Evolutionary conservation across 2,113 vertebrate genomes (phyloP), one percentile per base, ranked within the genome.

Genomic region (Grammomys dolichurus): DNA sequence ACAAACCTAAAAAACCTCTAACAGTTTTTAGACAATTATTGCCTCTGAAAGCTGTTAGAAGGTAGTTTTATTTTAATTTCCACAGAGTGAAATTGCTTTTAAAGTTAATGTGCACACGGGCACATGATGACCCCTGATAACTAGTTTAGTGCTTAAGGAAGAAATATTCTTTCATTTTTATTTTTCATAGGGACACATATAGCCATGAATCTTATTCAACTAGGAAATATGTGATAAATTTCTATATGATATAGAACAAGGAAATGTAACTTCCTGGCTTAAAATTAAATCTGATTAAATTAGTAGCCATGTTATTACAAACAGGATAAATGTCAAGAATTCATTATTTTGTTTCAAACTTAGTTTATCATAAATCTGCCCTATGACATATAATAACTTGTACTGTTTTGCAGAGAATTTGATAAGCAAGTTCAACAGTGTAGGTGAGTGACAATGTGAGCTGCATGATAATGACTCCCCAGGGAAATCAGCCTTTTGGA

Each of bases 291-390:
- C 85, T 70, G 3, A 86, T 95, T 80, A 97, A 98, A 98, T 98
- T 97, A 98, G 94, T 92, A 97, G 95, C 94, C 96, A 97, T 88
- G 95, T 97, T 98, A 96, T 97, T 95, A 97, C 91, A 98, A 96
- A 98, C 0, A 96, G 95, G 90, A 96, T 5, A 36, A 97, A 96
- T 92, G 94, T 95, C 91, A 96, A 96, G 90, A 98, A 98, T 98
- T 98, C 97, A 98, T 98, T 98, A 98, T 97, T 97, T 97, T 98
- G 94, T 98, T 98, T 98, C 97, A 98, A 98, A 98, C 97, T 97
- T 98, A 98, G 97, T 98, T 99, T 98, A 98, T 98, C 98, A 97
- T 98, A 98, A 98, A 99, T 98, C 98, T 99, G 97, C 92, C 97
- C 97, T 98, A 96, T 98, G 98, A 98, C 98, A 98, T 56, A 82